A percentile compares a stretch with the other conserved stretches of the same genome.
These are phyloP conservation scores for Alcis repandata DNA, from an alignment of 2,888 invertebrate species.

Conservation along the genomic window DNA sequence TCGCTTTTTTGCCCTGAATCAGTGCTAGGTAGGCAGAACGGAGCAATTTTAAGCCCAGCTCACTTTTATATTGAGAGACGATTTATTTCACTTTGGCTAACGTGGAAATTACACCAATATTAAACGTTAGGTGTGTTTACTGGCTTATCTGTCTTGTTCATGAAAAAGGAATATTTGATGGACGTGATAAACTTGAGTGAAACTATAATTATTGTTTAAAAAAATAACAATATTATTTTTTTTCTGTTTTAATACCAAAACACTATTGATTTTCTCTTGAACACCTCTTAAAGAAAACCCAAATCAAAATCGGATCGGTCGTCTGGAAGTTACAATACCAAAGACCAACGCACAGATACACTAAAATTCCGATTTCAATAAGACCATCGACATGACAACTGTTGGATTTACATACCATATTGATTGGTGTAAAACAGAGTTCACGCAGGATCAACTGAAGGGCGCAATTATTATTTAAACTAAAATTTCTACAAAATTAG, in stretches of 20 bases:
- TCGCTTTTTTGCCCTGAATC: constrained; percentile 54
- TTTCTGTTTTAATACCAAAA: too few relatives aligned
- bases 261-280: too few relatives aligned
- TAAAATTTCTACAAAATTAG: constrained; percentile 47
- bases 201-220: too few relatives aligned
- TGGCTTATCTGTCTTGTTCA: background rate
- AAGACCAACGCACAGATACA: too few relatives aligned
- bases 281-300: too few relatives aligned
- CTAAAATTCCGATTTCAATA: too few relatives aligned
- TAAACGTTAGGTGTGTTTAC: background rate
- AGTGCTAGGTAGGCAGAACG: constrained; percentile 60
- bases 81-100: constrained; percentile 58
- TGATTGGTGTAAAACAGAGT: background rate
- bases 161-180: too few relatives aligned
- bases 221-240: too few relatives aligned
- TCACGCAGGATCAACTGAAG: background rate
- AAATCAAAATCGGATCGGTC: too few relatives aligned
- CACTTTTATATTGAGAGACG: constrained; percentile 53
- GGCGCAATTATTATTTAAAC: background rate
- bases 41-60: constrained; percentile 63
- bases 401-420: too few relatives aligned
- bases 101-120: constrained; percentile 39
- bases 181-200: background rate
- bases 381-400: too few relatives aligned
- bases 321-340: too few relatives aligned